Evolutionary conservation across 2,888 invertebrate genomes (phyloP).

Genomic region (Apamea anceps): DNA sequence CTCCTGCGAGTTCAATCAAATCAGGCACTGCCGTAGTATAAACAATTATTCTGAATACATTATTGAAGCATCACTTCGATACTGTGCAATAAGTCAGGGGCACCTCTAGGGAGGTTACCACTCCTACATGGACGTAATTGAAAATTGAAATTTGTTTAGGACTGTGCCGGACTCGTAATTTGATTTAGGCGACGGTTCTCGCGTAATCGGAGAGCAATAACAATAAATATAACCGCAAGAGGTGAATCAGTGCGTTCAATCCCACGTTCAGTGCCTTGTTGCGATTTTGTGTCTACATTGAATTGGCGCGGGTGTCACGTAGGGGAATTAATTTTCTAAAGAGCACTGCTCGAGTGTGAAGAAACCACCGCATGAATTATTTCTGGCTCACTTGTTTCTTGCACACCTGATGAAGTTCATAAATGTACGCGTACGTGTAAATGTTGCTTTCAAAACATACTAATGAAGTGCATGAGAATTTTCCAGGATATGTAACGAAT

Average conservation of each 20-base stretch:
- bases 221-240: slow-evolving; percentile 84
- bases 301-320: slow-evolving; percentile 67
- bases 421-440: slow-evolving; percentile 30
- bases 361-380: slow-evolving; percentile 63
- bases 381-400: slow-evolving; percentile 65
- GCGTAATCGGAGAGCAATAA: slow-evolving; percentile 84
- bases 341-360: slow-evolving; percentile 69
- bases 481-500: background rate
- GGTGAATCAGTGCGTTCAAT: slow-evolving; percentile 78
- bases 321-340: slow-evolving; percentile 74
- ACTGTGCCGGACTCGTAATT: slow-evolving; percentile 85
- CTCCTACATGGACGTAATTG: slow-evolving; percentile 86
- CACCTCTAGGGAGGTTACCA: slow-evolving; percentile 82
- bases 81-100: slow-evolving; percentile 85
- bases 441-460: slow-evolving; percentile 17
- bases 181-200: slow-evolving; percentile 82
- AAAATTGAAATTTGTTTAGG: slow-evolving; percentile 90
- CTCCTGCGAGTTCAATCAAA: slow-evolving; percentile 80
- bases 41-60: slow-evolving; percentile 88
- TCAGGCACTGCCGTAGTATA: slow-evolving; percentile 71
- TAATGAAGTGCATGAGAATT: slow-evolving; percentile 30
- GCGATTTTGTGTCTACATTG: slow-evolving; percentile 67
- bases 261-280: slow-evolving; percentile 72
- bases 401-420: slow-evolving; percentile 63
- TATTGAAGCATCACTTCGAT: slow-evolving; percentile 81